These are phyloP conservation scores for Callyntrura sp. DNA, from an alignment of 2,888 invertebrate genomes.

Conservation along the genomic window DNA sequence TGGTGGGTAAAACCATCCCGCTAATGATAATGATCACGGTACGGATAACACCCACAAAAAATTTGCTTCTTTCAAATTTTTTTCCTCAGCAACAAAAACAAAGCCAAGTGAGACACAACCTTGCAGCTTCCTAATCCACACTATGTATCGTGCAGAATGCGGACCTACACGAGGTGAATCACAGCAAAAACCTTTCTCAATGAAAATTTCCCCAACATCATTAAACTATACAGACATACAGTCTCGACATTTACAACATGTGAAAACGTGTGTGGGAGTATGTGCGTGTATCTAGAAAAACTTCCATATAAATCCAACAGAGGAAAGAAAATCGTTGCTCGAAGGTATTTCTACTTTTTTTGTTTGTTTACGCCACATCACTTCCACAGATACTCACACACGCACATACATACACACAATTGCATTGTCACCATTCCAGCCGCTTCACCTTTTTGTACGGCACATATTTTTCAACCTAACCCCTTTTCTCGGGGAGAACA, in stretches of 20 bases:
- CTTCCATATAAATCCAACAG: not conserved
- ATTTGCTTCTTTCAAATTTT: conserved; percentile 9
- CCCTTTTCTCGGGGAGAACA: not conserved
- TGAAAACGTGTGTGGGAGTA: not conserved
- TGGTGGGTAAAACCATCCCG: conserved; percentile 32
- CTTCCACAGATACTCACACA: not conserved
- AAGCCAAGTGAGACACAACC: not conserved
- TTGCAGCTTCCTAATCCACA: conserved; percentile 17
- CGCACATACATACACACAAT: conserved; percentile 26
- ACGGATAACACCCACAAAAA: conserved; percentile 33
- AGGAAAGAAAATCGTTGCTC: not conserved
- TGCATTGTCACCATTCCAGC: conserved; percentile 26
- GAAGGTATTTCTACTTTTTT: conserved; percentile 8
- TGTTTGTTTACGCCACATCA: not conserved
- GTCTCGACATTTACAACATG: conserved; percentile 44
- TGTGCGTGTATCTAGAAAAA: conserved; percentile 21
- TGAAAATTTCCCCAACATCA: not conserved
- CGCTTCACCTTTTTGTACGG: conserved; percentile 39
- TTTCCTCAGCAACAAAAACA: not conserved
- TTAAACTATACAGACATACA: conserved; percentile 2
- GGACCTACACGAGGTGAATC: conserved; percentile 26
- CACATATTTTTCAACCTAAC: conserved; percentile 10
- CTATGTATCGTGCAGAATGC: not conserved
- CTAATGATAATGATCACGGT: conserved; percentile 18
- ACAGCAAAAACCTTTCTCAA: not conserved